Evolutionary conservation across 2,888 invertebrate species (phyloP).

Genomic region (Abscondita cerata): DNA sequence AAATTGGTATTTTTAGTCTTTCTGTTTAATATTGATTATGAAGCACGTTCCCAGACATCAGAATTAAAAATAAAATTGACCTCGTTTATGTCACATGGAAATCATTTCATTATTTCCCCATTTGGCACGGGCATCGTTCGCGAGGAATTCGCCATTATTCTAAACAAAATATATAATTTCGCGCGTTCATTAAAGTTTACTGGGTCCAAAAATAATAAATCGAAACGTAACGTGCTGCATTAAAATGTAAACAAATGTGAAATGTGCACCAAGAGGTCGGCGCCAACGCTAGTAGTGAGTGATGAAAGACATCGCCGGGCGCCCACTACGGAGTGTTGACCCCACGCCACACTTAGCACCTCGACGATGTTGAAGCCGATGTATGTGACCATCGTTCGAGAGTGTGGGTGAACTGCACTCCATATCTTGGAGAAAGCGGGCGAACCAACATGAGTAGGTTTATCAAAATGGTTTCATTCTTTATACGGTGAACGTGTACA

Average conservation of each 20-base stretch:
- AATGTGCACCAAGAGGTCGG: conserved; percentile 39
- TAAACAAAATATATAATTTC: conserved; percentile 6
- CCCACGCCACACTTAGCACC: conserved; percentile 40
- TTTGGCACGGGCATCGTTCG: conserved; percentile 10
- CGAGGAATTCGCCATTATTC: conserved; percentile 7
- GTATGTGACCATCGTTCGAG: conserved; percentile 32
- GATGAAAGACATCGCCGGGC: conserved; percentile 41
- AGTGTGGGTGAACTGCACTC: conserved; percentile 40
- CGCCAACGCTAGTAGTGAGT: conserved; percentile 39
- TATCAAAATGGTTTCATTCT: conserved; percentile 35
- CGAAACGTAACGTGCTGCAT: conserved; percentile 22
- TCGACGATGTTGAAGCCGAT: conserved; percentile 24
- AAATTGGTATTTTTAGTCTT: conserved; percentile 14
- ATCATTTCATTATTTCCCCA: conserved; percentile 14
- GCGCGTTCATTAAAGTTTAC: conserved; percentile 5
- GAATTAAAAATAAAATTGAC: conserved; percentile 10
- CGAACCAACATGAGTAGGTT: conserved; percentile 36
- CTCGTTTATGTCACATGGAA: conserved; percentile 4
- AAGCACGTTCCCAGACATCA: neutral
- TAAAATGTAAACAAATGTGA: conserved; percentile 37
- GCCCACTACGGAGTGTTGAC: conserved; percentile 40
- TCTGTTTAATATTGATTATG: conserved; percentile 11
- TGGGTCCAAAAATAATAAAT: conserved; percentile 22
- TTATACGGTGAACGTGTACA: conserved; percentile 26
- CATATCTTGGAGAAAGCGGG: conserved; percentile 38